Percentiles rank a stretch among this genome's conserved stretches.
phyloP scores from a whole-genome alignment of 1,140 invertebrate species.

The Drosophila virilis region DNA sequence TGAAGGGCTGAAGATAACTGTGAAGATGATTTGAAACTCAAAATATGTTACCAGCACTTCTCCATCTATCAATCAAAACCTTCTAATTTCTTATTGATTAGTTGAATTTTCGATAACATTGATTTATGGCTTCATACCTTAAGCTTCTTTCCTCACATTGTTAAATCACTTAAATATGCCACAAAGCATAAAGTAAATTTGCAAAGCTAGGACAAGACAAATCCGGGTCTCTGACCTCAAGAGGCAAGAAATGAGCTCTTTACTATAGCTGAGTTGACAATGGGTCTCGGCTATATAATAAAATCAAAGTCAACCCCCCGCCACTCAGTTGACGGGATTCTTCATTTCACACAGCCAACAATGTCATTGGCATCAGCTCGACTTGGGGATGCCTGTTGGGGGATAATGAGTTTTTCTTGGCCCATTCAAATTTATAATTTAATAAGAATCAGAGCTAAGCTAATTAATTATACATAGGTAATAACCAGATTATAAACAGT shows the following conservation, averaged over 20 bases:
- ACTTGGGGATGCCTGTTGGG: not conserved
- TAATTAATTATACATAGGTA: slow-evolving; percentile 21
- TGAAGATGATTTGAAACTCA: not conserved
- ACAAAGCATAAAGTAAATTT: slow-evolving; percentile 19
- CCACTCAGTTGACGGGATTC: not conserved
- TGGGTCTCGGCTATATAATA: slow-evolving; percentile 6
- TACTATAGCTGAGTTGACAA: slow-evolving; percentile 11
- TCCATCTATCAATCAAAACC: too few species aligned
- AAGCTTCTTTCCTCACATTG: slow-evolving; percentile 3
- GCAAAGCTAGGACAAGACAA: not conserved
- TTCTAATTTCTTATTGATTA: not conserved
- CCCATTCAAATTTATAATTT: not conserved
- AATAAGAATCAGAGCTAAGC: not conserved
- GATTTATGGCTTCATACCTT: not conserved
- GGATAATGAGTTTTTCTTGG: not conserved
- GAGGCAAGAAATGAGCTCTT: not conserved
- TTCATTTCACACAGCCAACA: not conserved
- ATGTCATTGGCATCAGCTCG: not conserved
- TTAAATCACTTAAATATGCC: not conserved
- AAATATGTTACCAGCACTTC: too few species aligned
- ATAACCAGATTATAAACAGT: not conserved
- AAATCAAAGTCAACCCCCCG: not conserved
- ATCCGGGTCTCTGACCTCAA: slow-evolving; percentile 3
- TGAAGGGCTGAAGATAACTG: too few species aligned
- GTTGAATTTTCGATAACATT: not conserved